A percentile compares a stretch with the other conserved stretches of the same genome.
Conservation (phyloP, 2,888 invertebrate genomes). For the Podotricha telesiphe region DNA sequence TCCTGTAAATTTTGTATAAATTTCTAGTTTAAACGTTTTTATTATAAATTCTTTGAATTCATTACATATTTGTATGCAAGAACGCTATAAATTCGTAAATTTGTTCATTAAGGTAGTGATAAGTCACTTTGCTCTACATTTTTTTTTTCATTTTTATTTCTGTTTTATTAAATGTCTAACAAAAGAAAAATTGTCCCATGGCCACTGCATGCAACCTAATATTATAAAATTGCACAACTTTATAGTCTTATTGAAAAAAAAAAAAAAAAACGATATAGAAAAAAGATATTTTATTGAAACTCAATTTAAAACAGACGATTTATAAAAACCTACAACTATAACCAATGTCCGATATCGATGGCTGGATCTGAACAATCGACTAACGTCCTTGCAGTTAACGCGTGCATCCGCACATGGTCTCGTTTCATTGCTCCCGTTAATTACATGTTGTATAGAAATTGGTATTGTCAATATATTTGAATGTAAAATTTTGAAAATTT, state of each 20-base stretch:
- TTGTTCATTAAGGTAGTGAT: neutral
- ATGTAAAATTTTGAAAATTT: too few species aligned
- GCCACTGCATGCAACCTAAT: too few species aligned
- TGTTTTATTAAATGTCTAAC: too few species aligned
- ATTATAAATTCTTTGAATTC: neutral
- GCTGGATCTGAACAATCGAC: constrained; percentile 45
- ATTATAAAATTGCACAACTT: too few species aligned
- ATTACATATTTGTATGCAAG: neutral
- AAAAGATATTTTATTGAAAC: neutral
- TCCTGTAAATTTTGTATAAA: neutral
- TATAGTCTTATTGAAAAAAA: too few species aligned
- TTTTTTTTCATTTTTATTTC: too few species aligned
- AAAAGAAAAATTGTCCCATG: too few species aligned
- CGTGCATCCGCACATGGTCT: constrained; percentile 65
- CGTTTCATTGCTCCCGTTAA: constrained; percentile 49
- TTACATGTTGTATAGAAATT: constrained; percentile 31
- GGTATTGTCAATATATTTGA: too few species aligned
- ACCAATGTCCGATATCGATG: constrained; percentile 45
- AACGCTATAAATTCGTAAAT: neutral
- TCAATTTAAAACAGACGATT: neutral
- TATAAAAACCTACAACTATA: constrained; percentile 33
- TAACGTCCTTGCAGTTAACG: constrained; percentile 67
- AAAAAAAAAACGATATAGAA: too few species aligned
- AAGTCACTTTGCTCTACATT: too few species aligned
- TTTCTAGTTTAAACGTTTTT: neutral